Conservation (phyloP, 2,888 invertebrate species). For the Acrobasis consociella region DNA sequence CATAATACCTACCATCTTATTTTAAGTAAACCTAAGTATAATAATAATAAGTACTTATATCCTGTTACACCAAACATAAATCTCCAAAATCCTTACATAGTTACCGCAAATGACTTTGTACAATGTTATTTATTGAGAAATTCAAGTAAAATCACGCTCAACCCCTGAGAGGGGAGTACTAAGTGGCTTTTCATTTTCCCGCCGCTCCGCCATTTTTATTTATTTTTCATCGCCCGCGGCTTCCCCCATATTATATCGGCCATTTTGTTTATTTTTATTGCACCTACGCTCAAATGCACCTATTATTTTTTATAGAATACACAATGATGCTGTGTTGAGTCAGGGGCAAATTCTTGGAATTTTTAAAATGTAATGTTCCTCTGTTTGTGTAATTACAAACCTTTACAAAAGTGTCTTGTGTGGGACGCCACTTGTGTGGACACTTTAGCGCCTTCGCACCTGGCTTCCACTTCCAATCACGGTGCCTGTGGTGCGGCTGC, state of each 20-base stretch:
- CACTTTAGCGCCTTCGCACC: too few species aligned
- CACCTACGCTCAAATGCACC: constrained; percentile 62
- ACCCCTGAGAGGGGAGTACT: constrained; percentile 65
- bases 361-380: constrained; percentile 2
- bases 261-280: constrained; percentile 76
- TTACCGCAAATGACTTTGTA: not conserved
- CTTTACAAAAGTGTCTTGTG: too few species aligned
- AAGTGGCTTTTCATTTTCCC: constrained; percentile 74
- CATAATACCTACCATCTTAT: too few species aligned
- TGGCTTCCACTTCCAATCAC: too few species aligned
- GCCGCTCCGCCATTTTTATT: constrained; percentile 66
- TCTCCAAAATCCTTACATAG: not conserved
- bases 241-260: constrained; percentile 68
- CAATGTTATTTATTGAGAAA: constrained; percentile 13
- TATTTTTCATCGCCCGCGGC: constrained; percentile 77
- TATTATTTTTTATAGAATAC: constrained; percentile 69
- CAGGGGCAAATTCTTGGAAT: not conserved
- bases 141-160: constrained; percentile 43
- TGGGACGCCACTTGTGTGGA: too few species aligned
- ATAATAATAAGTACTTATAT: too few species aligned
- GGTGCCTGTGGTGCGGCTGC: too few species aligned
- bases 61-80: too few species aligned
- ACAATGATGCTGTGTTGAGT: constrained; percentile 44
- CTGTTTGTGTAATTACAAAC: too few species aligned
- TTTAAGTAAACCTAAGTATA: too few species aligned